Conservation (phyloP, 2,888 invertebrate genomes). For the Biston stratarius region DNA sequence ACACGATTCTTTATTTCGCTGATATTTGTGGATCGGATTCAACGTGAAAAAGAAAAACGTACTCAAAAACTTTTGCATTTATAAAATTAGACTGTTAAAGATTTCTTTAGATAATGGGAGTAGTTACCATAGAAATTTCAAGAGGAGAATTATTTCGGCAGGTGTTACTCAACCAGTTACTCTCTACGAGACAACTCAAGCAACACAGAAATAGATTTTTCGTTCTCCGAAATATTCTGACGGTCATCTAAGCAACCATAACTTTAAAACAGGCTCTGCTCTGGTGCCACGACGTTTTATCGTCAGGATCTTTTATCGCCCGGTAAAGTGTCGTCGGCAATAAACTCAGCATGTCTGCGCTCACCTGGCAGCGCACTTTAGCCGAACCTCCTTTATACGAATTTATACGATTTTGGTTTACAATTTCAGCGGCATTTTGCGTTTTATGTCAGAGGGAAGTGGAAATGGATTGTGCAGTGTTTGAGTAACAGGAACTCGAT, state of each 20-base stretch:
- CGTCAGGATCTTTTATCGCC: slow-evolving; percentile 40
- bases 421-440: slow-evolving; percentile 27
- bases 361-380: slow-evolving; percentile 20
- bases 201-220: slow-evolving; percentile 27
- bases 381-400: slow-evolving; percentile 24
- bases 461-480: slow-evolving; percentile 22
- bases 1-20: no score
- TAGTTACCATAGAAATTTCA: no score
- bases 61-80: no score
- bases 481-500: slow-evolving; percentile 17
- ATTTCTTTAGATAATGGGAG: no score
- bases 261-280: slow-evolving; percentile 25
- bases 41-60: no score
- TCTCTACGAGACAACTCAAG: slow-evolving; percentile 5
- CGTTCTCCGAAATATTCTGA: slow-evolving; percentile 28
- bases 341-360: slow-evolving; percentile 41
- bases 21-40: no score
- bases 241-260: slow-evolving; percentile 36
- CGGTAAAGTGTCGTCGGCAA: slow-evolving; percentile 46
- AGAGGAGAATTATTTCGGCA: no score
- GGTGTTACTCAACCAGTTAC: slow-evolving; percentile 8
- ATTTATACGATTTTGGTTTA: slow-evolving; percentile 29
- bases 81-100: no score
- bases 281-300: slow-evolving; percentile 38
- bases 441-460: slow-evolving; percentile 25